Evolutionary conservation across 2,888 invertebrate species (phyloP).

Genomic region (Dioctria linearis): DNA sequence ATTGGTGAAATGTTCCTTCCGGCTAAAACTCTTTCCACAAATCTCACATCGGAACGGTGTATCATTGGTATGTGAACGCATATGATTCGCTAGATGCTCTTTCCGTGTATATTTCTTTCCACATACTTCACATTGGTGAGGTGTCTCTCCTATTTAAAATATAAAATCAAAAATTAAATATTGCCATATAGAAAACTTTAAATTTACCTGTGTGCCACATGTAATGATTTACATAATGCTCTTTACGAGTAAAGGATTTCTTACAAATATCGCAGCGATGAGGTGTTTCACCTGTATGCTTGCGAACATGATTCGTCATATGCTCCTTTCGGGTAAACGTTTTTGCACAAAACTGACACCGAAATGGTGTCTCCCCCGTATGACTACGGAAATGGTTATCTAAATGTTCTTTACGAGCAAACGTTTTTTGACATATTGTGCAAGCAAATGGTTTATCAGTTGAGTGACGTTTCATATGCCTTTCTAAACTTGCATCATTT

Average conservation of each 20-base stretch:
- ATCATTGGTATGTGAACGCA: slow-evolving; percentile 90
- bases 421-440: slow-evolving; percentile 88
- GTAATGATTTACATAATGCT: slow-evolving; percentile 89
- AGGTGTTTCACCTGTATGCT: slow-evolving; percentile 87
- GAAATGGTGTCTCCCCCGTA: slow-evolving; percentile 87
- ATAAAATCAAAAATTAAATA: slow-evolving; percentile 24
- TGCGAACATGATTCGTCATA: slow-evolving; percentile 87
- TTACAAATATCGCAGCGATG: slow-evolving; percentile 89
- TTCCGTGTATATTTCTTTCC: slow-evolving; percentile 91
- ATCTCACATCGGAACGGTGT: slow-evolving; percentile 90
- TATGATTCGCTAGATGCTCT: slow-evolving; percentile 90
- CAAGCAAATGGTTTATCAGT: slow-evolving; percentile 90
- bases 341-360: slow-evolving; percentile 88
- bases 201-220: slow-evolving; percentile 76
- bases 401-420: slow-evolving; percentile 89
- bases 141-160: slow-evolving; percentile 80
- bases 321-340: slow-evolving; percentile 89
- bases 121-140: slow-evolving; percentile 89
- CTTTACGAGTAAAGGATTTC: slow-evolving; percentile 89
- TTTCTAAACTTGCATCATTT: slow-evolving; percentile 79
- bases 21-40: slow-evolving; percentile 89
- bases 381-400: slow-evolving; percentile 89
- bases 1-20: slow-evolving; percentile 92
- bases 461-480: slow-evolving; percentile 85
- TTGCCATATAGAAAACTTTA: background rate